Base-by-base conservation (phyloP, 2,113 vertebrate species). In the Meriones unguiculatus region DNA sequence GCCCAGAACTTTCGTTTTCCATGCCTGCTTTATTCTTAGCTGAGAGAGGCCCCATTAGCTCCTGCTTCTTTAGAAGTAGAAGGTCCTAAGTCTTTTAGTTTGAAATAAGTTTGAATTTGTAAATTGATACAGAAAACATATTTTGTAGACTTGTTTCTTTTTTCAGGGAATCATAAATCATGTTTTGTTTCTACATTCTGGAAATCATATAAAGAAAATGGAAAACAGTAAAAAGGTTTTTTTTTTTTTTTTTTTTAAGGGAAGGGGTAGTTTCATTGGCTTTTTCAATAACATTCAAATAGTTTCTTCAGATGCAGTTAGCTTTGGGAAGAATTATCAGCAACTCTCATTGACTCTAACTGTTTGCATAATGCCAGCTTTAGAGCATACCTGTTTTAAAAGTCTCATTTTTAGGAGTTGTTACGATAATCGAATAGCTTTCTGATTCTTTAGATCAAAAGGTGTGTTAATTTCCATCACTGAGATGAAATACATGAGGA, bases 161-260 rank as follows among this genome's bases (percentile, higher is more conserved):
- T 87, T 72, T 75, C 38, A 87, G 89, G 32, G 30, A 85, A 90
- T 38, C 59, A 86, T 80, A 92, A 65, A 80, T 41, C 24, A 41
- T 41, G 70, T 76, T 81, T 35, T 77, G 64, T 24, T 86, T 87
- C 69, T 35, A 7, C 59, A 46, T 76, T 72, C 25, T 76, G 73
- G n/a, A n/a, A 85, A 90, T 38, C 59, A 81, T 72, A 93, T 70
- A 85, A 88, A 75, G 81, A 28, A 96, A 92, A 78, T 90, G 0
- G 46, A 93, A 94, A 81, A 10, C n/a, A 75, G 73, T 91, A 77
- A 52, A 96, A 86, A 20, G 41, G 80, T 57, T 84, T 46, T 46
- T 46, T 46, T 46, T 46, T 46, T 0, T 85, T 57, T 84, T 46
- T 46, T 46, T 46, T 46, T 46, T 46, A 1, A 28, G 24, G 8